Base-by-base conservation (phyloP, 2,888 invertebrate genomes). In the Noctua janthina region DNA sequence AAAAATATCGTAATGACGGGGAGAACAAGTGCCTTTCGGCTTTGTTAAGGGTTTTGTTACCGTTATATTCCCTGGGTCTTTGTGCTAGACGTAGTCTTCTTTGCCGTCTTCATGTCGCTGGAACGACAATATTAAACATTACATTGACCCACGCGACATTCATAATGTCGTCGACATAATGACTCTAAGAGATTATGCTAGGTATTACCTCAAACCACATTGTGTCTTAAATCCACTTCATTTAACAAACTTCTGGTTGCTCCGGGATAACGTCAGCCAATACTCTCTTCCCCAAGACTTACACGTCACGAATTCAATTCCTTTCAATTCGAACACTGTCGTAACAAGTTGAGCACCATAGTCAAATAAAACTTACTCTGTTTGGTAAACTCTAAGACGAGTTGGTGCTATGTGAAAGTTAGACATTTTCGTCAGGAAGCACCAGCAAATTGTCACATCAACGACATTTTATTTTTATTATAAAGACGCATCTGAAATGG, bases 401-500 rank as follows among this genome's bases (percentile, higher is more conserved):
- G 69, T 72, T 78, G 29, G 64, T 79, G 64, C 39, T 68, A 80
- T 49, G 71, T 43, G 29, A 64, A 78, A 80, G 68, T 76, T 82
- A 80, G 71, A 86, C 74, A 82, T 87, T 87, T 87, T 87, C 74
- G 74, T 82, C 74, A 83, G 78, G 86, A 86, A 88, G 84, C 82
- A 83, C 79, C 82, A 85, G 82, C 85, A 90, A 91, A 93, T 92
- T 91, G 91, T 90, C 84, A 87, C 90, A 90, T 88, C 87, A 87
- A 87, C 70, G 81, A 89, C 85, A 88, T 91, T 90, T 90, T 90
- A 88, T 90, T 89, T 90, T 90, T 90, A 87, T 87, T 91, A 90
- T 87, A 87, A 83, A 88, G 89, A 90, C 91, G 91, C 91, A 92
- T 91, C 87, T 87, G 88, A 91, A 91, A 92, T 90, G 89, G 91